A percentile compares a stretch with the other conserved stretches of the same genome.
Evolutionary conservation across 2,113 vertebrate species (phyloP).

Genomic region (Ginglymostoma cirratum): DNA sequence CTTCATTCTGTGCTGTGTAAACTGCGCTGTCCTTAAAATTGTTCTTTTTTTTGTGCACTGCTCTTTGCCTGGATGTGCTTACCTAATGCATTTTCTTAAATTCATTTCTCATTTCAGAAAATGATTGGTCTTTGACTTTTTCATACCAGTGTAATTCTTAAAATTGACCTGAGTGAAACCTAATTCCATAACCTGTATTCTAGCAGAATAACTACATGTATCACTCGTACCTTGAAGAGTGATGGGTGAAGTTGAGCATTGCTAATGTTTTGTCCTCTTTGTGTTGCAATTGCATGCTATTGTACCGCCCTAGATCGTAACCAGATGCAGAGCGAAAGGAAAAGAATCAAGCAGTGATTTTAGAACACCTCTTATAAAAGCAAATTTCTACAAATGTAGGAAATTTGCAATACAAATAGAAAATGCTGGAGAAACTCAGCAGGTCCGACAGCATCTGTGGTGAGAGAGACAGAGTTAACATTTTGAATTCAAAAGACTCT

Average conservation of each 20-base stretch:
- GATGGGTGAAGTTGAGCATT: background rate
- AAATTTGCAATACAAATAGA: too few relatives aligned
- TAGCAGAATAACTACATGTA: background rate
- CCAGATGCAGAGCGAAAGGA: background rate
- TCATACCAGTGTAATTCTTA: background rate
- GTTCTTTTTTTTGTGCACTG: background rate
- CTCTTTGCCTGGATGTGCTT: background rate
- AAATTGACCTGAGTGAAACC: background rate
- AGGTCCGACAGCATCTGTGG: too few relatives aligned
- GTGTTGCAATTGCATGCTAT: background rate
- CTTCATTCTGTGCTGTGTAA: background rate
- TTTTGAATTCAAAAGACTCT: too few relatives aligned
- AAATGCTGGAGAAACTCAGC: too few relatives aligned
- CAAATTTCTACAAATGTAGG: too few relatives aligned
- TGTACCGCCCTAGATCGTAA: background rate
- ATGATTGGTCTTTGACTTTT: background rate
- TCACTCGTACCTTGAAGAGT: background rate
- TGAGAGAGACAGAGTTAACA: too few relatives aligned
- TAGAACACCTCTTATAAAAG: background rate
- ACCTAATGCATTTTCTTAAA: background rate
- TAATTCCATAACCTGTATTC: background rate
- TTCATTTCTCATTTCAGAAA: background rate
- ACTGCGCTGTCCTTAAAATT: background rate
- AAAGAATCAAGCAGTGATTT: background rate
- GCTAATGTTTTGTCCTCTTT: background rate